Conservation (phyloP, 2,888 invertebrate genomes). For the Orthosia gracilis region DNA sequence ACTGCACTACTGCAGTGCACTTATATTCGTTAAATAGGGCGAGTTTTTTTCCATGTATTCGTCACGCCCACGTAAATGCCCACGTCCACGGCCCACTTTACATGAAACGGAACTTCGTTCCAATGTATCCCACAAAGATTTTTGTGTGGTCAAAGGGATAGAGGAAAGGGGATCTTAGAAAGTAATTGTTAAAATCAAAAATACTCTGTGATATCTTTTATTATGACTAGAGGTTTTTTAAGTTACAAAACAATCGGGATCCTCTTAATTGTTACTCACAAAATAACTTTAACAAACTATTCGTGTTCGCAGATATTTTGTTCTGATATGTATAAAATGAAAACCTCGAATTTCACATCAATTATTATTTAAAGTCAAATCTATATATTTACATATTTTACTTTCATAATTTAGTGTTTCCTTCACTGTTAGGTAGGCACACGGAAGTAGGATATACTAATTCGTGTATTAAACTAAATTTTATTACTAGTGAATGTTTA, state of each 20-base stretch:
- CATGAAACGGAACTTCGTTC: no score
- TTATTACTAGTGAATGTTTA: constrained; percentile 72
- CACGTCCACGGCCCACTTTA: no score
- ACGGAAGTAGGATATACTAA: constrained; percentile 80
- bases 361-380: constrained; percentile 70
- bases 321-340: constrained; percentile 90
- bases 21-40: no score
- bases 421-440: constrained; percentile 84
- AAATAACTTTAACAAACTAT: constrained; percentile 83
- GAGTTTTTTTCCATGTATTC: no score
- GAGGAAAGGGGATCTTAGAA: neutral
- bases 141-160: neutral
- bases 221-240: constrained; percentile 94
- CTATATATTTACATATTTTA: constrained; percentile 74
- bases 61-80: no score
- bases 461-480: constrained; percentile 76
- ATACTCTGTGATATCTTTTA: constrained; percentile 90
- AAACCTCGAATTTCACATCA: constrained; percentile 82
- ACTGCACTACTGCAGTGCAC: no score
- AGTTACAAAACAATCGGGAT: constrained; percentile 91
- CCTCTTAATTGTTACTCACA: constrained; percentile 80
- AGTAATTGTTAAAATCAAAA: constrained; percentile 73
- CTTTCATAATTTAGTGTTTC: constrained; percentile 74
- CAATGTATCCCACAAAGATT: no score
- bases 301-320: constrained; percentile 80